Evolutionary conservation across 2,113 vertebrate genomes (phyloP), one percentile per base, ranked within the genome.

Genomic region (Capricornis sumatraensis): DNA sequence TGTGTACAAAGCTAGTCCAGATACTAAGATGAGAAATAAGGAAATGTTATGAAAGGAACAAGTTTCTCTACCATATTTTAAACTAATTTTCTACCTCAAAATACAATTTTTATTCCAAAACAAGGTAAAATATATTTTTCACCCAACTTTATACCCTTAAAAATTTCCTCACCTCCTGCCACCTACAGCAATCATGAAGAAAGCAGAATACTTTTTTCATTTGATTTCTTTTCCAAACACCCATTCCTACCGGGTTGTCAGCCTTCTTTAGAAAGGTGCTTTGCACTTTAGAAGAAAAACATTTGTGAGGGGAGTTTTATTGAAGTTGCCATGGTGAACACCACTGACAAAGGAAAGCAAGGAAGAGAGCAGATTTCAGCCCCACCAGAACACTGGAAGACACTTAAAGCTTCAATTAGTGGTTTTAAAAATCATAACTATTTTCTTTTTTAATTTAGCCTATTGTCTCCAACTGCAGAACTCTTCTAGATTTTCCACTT

Each of bases 251-350:
- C 6, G 50, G 53, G 91, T 97, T 97, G 76, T 78, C 96, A 95
- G 86, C 67, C 25, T 85, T 91, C 93, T 87, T 95, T 90, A 74
- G 71, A 95, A 93, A 98, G 95, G 76, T 96, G 43, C 82, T 97
- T 91, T 52, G 84, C 52, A 93, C 91, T 94, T 90, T 30, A 57
- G 60, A 96, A 89, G 81, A 81, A 97, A 96, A 96, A 91, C 45
- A 67, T 96, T 96, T 81, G 36, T 81, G 67, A 97, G 53, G 52
- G 55, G 60, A 78, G 76, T 96, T 96, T 96, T 91, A 96, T 79
- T 94, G 76, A 95, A 79, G 92, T 97, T 97, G 81, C 97, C 95
- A 98, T 97, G 92, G 96, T 94, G 93, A 98, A 79, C 55, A 85
- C 50, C 4, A 14, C 82, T 55, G 67, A 95, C 57, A 94, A 95